phyloP scores from a whole-genome alignment of 2,888 invertebrate species.

The Lysandra bellargus region DNA sequence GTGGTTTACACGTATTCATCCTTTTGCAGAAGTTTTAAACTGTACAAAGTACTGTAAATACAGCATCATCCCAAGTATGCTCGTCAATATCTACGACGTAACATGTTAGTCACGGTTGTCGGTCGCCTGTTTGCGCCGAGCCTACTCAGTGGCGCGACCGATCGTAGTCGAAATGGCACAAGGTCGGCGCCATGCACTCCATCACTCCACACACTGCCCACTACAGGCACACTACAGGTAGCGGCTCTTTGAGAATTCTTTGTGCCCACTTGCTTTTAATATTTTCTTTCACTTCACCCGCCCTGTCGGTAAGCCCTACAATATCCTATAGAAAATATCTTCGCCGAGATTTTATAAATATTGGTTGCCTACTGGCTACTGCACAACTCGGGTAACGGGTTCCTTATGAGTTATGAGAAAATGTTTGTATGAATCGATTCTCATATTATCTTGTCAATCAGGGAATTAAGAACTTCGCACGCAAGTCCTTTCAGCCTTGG shows the following conservation, averaged over 20 bases:
- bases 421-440: background rate
- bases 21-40: no score
- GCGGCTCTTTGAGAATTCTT: background rate
- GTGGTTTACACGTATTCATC: no score
- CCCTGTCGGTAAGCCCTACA: background rate
- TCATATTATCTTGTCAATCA: background rate
- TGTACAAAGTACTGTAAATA: no score
- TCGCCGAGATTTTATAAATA: background rate
- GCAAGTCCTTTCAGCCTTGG: background rate
- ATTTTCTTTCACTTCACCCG: background rate
- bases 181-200: conserved; percentile 18
- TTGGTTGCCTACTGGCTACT: background rate
- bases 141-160: background rate
- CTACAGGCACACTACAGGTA: background rate
- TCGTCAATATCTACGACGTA: no score
- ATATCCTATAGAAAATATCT: background rate
- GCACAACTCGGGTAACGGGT: background rate
- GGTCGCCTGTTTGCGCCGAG: background rate
- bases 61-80: no score
- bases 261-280: conserved; percentile 1
- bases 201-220: conserved; percentile 21
- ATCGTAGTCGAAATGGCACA: conserved; percentile 12
- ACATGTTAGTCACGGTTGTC: background rate
- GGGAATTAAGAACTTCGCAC: background rate
- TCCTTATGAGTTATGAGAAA: background rate